Percentiles rank a stretch among this genome's conserved stretches.
Evolutionary conservation across 2,888 invertebrate genomes (phyloP).

Genomic region (Leptinotarsa peninsularis): DNA sequence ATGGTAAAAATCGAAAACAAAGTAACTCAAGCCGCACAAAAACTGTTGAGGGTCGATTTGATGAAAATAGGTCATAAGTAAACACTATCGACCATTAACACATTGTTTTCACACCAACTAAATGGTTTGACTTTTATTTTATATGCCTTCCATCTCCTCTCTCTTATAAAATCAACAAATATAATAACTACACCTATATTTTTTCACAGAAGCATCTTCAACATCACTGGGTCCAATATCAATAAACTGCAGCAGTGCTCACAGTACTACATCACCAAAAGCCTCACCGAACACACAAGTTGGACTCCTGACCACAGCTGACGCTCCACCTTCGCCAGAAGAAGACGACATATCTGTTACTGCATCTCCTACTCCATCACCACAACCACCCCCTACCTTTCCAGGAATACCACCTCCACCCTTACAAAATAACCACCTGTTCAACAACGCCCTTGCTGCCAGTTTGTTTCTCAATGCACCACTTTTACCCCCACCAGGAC

Average conservation of each 20-base stretch:
- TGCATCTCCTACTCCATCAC: constrained; percentile 73
- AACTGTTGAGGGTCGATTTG: no score
- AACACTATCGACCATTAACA: no score
- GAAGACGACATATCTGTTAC: constrained; percentile 73
- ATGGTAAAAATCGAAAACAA: no score
- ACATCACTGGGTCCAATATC: constrained; percentile 65
- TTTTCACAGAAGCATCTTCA: constrained; percentile 61
- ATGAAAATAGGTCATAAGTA: no score
- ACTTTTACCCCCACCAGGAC: constrained; percentile 79
- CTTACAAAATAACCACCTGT: constrained; percentile 63
- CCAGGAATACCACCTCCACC: constrained; percentile 62
- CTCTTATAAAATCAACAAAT: no score
- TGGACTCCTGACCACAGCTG: constrained; percentile 66
- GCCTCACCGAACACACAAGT: constrained; percentile 69
- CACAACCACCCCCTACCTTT: constrained; percentile 65
- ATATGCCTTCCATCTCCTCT: no score
- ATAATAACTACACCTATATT: constrained; percentile 12
- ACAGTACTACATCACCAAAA: constrained; percentile 79
- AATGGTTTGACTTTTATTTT: no score
- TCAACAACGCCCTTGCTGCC: constrained; percentile 74
- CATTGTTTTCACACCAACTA: no score
- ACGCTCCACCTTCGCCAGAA: constrained; percentile 63
- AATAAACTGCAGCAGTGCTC: constrained; percentile 70
- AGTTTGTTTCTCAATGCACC: constrained; percentile 82
- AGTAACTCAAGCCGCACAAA: no score